Evolutionary conservation across 1,140 invertebrate genomes (phyloP).

Genomic region (Drosophila bocqueti): DNA sequence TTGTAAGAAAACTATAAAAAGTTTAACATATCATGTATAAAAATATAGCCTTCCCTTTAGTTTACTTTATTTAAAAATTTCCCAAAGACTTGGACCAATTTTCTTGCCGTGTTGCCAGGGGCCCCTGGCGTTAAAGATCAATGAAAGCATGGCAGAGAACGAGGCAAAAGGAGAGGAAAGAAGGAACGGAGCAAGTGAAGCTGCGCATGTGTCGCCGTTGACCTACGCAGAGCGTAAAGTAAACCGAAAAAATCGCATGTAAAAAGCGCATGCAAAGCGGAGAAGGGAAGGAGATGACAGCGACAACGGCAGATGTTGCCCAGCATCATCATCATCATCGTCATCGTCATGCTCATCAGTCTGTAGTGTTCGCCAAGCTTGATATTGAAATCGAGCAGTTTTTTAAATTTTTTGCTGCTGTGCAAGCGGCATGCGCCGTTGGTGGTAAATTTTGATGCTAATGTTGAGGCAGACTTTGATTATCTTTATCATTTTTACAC

Average conservation of each 20-base stretch:
- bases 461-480: constrained; percentile 39
- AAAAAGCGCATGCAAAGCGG: constrained; percentile 72
- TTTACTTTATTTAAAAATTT: not conserved
- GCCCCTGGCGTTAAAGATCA: constrained; percentile 78
- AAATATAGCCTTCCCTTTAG: too few species aligned
- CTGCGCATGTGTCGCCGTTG: constrained; percentile 77
- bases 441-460: constrained; percentile 70
- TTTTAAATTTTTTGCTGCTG: constrained; percentile 52
- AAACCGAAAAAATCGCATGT: constrained; percentile 60
- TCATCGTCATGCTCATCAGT: constrained; percentile 12
- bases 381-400: constrained; percentile 73
- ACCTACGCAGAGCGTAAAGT: constrained; percentile 76
- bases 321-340: constrained; percentile 34
- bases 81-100: not conserved
- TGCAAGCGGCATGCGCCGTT: constrained; percentile 68
- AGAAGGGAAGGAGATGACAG: constrained; percentile 40
- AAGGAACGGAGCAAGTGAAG: constrained; percentile 47
- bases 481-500: constrained; percentile 18
- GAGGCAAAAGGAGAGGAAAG: constrained; percentile 18
- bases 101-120: constrained; percentile 37
- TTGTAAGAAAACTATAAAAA: not conserved
- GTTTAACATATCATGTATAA: not conserved
- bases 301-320: constrained; percentile 73
- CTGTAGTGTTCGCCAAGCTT: constrained; percentile 31
- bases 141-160: constrained; percentile 63